phyloP scores from a whole-genome alignment of 2,888 invertebrate genomes.

The Asteroscopus sphinx region DNA sequence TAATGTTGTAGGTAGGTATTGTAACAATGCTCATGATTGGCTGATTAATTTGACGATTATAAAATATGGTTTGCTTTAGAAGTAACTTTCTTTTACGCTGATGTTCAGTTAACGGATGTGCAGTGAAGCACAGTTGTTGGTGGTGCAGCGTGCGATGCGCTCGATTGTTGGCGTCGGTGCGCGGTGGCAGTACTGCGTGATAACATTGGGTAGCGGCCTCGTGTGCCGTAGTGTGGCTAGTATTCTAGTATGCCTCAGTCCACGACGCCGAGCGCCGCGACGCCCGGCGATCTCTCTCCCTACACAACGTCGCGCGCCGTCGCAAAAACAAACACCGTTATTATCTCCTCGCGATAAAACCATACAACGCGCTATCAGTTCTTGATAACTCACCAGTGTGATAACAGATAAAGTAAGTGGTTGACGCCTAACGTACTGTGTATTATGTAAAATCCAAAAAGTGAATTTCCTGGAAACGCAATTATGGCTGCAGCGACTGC shows the following conservation, averaged over 20 bases:
- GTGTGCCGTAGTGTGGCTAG: conserved; percentile 41
- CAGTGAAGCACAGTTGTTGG: conserved; percentile 35
- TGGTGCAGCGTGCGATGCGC: conserved; percentile 20
- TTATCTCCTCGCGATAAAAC: conserved; percentile 85
- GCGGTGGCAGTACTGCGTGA: conserved; percentile 45
- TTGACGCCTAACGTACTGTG: conserved; percentile 75
- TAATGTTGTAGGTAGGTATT: neutral
- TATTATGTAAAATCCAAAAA: conserved; percentile 84
- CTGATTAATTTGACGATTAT: conserved; percentile 23
- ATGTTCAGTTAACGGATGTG: conserved; percentile 40
- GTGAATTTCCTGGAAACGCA: conserved; percentile 67
- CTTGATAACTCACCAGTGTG: conserved; percentile 83
- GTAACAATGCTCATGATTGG: neutral
- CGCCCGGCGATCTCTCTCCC: conserved; percentile 58
- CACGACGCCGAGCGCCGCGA: conserved; percentile 78
- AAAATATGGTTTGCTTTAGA: conserved; percentile 26
- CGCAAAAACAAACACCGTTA: conserved; percentile 83
- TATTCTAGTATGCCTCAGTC: conserved; percentile 75
- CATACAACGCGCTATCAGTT: conserved; percentile 80
- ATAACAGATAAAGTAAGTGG: conserved; percentile 87
- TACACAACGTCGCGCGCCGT: conserved; percentile 37
- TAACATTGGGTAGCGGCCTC: conserved; percentile 43
- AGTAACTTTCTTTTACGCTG: conserved; percentile 53
- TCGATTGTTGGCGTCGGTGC: conserved; percentile 6
- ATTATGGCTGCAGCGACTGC: conserved; percentile 82